These are phyloP conservation scores for Dreissena rostriformis DNA, from an alignment of 1,140 invertebrate species.

Conservation along the genomic window DNA sequence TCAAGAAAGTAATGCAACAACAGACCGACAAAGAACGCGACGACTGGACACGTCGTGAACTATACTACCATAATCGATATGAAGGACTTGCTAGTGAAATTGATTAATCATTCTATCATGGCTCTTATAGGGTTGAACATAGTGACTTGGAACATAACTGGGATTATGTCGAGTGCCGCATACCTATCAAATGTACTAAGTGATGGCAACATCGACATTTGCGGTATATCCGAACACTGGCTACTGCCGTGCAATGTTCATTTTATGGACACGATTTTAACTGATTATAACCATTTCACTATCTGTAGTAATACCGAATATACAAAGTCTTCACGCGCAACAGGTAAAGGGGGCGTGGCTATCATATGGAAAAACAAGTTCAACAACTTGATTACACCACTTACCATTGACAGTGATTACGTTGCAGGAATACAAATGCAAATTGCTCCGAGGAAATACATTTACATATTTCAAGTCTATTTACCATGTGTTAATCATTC, in stretches of 20 bases:
- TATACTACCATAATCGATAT: too few relatives aligned
- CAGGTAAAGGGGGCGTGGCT: constrained; percentile 3
- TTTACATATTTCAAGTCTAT: constrained; percentile 31
- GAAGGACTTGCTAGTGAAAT: too few relatives aligned
- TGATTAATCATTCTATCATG: too few relatives aligned
- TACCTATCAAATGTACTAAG: neutral
- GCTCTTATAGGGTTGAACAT: too few relatives aligned
- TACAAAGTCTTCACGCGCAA: neutral
- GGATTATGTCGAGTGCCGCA: constrained; percentile 2
- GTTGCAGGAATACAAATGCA: constrained; percentile 25
- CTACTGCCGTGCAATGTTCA: neutral
- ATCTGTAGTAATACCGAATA: neutral
- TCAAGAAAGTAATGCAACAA: too few relatives aligned
- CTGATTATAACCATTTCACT: neutral
- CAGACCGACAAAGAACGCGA: too few relatives aligned
- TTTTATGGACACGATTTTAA: neutral
- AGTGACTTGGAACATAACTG: constrained; percentile 17
- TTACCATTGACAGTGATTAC: constrained; percentile 10
- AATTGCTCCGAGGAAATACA: neutral
- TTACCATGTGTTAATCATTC: constrained; percentile 21
- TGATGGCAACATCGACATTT: constrained; percentile 1
- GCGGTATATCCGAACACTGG: constrained; percentile 12
- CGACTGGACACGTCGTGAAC: too few relatives aligned
- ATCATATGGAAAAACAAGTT: constrained; percentile 21
- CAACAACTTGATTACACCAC: neutral